Evolutionary conservation across 2,888 invertebrate species (phyloP).

Genomic region (Trichogramma evanescens): DNA sequence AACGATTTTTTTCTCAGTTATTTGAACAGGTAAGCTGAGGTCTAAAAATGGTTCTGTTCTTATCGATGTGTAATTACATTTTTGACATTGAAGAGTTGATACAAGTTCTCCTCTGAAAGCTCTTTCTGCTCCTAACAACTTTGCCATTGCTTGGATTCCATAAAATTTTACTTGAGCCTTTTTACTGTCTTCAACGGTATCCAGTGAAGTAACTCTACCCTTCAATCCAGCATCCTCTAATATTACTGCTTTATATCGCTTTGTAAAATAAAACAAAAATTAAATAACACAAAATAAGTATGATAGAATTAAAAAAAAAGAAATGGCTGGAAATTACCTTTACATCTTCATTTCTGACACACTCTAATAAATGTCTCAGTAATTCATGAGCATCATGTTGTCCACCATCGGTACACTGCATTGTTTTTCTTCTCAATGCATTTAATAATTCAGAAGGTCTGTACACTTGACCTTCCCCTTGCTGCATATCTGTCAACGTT

Average conservation of each 20-base stretch:
- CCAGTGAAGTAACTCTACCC: conserved; percentile 67
- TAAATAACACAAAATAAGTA: neutral
- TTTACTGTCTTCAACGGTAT: conserved; percentile 58
- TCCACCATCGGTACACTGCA: conserved; percentile 86
- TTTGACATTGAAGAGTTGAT: conserved; percentile 82
- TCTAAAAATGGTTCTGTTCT: conserved; percentile 90
- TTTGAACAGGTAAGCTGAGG: conserved; percentile 76
- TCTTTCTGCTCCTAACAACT: conserved; percentile 75
- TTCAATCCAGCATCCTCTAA: conserved; percentile 67
- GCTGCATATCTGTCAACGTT: conserved; percentile 64
- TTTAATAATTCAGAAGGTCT: conserved; percentile 60
- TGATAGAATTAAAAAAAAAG: neutral
- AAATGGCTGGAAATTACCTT: conserved; percentile 35
- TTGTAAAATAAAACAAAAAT: conserved; percentile 38
- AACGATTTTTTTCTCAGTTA: no score
- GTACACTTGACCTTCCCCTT: conserved; percentile 52
- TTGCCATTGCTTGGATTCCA: conserved; percentile 71
- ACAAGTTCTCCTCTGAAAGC: conserved; percentile 91
- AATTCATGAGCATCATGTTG: conserved; percentile 97
- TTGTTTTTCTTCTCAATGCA: conserved; percentile 60
- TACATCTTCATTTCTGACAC: conserved; percentile 65
- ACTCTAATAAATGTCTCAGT: conserved; percentile 81
- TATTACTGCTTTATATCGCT: conserved; percentile 78
- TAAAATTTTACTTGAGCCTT: conserved; percentile 76
- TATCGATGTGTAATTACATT: conserved; percentile 80